phyloP scores from a whole-genome alignment of 2,113 vertebrate genomes.

The Sakesphorus luctuosus region DNA sequence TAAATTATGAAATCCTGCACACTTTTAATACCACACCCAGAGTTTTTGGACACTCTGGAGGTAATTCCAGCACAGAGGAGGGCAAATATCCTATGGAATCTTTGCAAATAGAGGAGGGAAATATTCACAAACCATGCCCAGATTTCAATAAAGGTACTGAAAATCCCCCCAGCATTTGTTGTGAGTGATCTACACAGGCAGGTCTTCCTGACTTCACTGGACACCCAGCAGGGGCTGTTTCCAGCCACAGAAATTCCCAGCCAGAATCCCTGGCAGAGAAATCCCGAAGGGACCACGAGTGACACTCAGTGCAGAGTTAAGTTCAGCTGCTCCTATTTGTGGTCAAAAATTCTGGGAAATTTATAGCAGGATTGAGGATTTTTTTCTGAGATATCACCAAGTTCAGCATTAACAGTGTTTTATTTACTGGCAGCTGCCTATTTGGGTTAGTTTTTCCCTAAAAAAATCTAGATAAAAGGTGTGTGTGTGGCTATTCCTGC shows the following conservation, averaged over 20 bases:
- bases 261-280: too few species aligned
- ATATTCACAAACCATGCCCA: too few species aligned
- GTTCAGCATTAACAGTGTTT: neutral
- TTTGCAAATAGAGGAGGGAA: neutral
- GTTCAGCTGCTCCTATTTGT: too few species aligned
- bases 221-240: too few species aligned
- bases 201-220: too few species aligned
- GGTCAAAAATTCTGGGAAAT: too few species aligned
- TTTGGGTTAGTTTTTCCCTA: neutral
- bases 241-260: too few species aligned
- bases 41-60: neutral
- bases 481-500: neutral
- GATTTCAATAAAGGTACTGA: too few species aligned
- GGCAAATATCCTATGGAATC: neutral
- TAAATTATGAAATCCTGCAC: neutral
- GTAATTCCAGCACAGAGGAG: neutral
- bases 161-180: too few species aligned
- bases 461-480: neutral
- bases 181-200: too few species aligned
- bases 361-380: neutral
- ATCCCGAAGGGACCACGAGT: too few species aligned
- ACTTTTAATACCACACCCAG: neutral
- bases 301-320: too few species aligned
- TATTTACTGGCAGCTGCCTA: neutral
- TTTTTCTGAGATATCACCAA: neutral